Evolutionary conservation across 53 echinoderm and acorn worm species (phyloP).

Genomic region (Temnopleurus reevesii): DNA sequence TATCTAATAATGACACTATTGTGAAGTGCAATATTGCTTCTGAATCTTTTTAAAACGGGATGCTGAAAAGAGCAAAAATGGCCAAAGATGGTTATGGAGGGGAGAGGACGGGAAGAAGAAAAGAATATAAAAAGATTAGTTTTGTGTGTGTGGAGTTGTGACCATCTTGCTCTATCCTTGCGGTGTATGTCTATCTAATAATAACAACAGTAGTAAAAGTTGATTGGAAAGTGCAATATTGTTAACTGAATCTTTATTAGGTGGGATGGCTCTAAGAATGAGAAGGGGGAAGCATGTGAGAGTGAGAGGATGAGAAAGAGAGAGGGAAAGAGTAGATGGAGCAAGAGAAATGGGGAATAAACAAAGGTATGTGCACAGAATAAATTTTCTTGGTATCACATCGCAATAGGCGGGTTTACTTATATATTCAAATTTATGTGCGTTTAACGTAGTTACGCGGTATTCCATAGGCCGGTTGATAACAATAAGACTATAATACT

Average conservation of each 20-base stretch:
- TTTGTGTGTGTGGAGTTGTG: no score
- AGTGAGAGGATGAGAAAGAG: neutral
- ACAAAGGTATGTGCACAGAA: no score
- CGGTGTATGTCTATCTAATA: neutral
- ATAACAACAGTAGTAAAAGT: neutral
- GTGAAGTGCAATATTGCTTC: neutral
- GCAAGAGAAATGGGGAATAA: neutral
- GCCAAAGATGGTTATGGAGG: neutral
- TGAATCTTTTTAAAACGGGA: no score
- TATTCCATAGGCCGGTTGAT: no score
- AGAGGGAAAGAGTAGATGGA: neutral
- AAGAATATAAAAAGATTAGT: neutral
- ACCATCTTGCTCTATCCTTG: no score
- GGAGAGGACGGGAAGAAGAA: neutral
- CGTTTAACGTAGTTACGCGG: no score
- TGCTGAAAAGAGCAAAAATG: neutral
- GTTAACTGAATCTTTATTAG: neutral
- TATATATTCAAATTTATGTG: no score
- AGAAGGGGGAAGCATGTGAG: neutral
- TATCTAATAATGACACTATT: neutral
- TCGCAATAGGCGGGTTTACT: no score
- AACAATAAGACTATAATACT: no score
- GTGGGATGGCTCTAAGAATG: neutral
- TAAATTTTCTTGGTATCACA: no score
- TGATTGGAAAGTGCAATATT: neutral